Evolutionary conservation across 2,113 vertebrate species (phyloP).

Genomic region (Bujurquina vittata): DNA sequence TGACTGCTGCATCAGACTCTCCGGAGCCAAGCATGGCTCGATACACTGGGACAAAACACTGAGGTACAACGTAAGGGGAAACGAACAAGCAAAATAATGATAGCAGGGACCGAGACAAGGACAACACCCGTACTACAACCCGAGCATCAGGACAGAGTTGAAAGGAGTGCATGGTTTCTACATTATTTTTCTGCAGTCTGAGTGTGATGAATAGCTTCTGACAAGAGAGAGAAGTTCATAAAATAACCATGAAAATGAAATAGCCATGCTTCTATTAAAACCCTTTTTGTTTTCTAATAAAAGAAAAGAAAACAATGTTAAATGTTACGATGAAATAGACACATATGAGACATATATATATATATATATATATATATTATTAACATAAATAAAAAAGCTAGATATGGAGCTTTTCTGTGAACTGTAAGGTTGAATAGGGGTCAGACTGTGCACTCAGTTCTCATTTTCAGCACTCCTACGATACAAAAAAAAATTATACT

Average conservation of each 20-base stretch:
- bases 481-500: neutral
- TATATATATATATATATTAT: neutral
- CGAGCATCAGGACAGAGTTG: slow-evolving; percentile 20
- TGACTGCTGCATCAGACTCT: slow-evolving; percentile 17
- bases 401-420: neutral
- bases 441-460: neutral
- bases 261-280: slow-evolving; percentile 1
- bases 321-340: neutral
- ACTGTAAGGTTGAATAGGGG: slow-evolving; percentile 1
- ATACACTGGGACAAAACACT: slow-evolving; percentile 1
- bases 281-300: neutral
- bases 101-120: slow-evolving; percentile 51
- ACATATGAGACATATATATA: neutral
- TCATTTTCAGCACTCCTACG: neutral
- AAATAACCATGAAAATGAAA: slow-evolving; percentile 1
- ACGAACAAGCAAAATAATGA: slow-evolving; percentile 28
- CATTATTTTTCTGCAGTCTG: slow-evolving; percentile 14
- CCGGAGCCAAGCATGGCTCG: neutral
- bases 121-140: slow-evolving; percentile 26
- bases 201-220: slow-evolving; percentile 9
- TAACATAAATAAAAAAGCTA: neutral
- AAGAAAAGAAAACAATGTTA: neutral
- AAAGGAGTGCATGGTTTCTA: slow-evolving; percentile 29
- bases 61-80: slow-evolving; percentile 7
- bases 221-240: slow-evolving; percentile 7